Evolutionary conservation across 2,797 vertebrate genomes (phyloP).

Genomic region (Ara ararauna): DNA sequence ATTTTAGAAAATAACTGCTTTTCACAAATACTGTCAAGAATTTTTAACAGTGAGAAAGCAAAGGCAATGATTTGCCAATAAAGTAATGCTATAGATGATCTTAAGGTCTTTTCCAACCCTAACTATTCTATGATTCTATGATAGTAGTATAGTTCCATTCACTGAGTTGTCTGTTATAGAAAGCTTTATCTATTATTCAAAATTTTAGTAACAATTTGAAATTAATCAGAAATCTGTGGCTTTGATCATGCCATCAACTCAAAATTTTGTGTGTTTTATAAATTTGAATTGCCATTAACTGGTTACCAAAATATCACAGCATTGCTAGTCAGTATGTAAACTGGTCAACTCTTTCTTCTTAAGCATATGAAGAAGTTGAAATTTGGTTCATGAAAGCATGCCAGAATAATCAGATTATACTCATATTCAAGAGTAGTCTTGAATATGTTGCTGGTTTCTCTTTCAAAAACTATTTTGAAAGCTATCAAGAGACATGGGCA

Average conservation of each 20-base stretch:
- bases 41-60: neutral
- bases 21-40: neutral
- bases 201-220: neutral
- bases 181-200: neutral
- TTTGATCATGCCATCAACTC: neutral
- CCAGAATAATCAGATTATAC: neutral
- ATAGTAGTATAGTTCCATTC: neutral
- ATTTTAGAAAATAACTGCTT: neutral
- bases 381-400: neutral
- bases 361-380: neutral
- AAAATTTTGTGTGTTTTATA: neutral
- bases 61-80: neutral
- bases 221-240: neutral
- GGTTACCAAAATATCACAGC: neutral
- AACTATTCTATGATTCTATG: neutral
- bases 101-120: neutral
- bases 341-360: neutral
- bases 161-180: neutral
- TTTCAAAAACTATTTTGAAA: neutral
- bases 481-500: neutral
- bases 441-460: neutral
- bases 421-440: neutral
- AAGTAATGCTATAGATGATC: neutral
- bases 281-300: neutral
- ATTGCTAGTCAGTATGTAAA: neutral